Percentiles rank a stretch among this genome's conserved stretches.
Evolutionary conservation across 2,888 invertebrate genomes (phyloP).

Genomic region (Leptopterna dolabrata): DNA sequence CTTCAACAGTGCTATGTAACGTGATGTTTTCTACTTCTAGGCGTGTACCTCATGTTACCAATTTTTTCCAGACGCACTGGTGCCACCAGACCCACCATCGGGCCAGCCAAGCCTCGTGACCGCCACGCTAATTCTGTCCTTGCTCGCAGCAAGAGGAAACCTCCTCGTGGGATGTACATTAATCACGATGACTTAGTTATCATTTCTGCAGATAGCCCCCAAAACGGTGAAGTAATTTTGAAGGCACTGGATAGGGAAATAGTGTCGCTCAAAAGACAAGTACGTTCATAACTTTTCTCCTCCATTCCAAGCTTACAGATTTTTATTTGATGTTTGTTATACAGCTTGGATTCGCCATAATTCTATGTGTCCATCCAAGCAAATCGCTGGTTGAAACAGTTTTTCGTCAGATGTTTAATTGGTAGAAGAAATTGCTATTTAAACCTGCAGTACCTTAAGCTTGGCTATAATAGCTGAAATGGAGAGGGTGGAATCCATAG

Average conservation of each 20-base stretch:
- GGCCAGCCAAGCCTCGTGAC: conserved; percentile 70
- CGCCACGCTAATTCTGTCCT: conserved; percentile 66
- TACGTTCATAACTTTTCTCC: conserved; percentile 71
- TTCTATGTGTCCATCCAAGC: neutral
- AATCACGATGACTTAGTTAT: conserved; percentile 96
- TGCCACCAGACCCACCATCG: conserved; percentile 82
- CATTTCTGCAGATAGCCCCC: conserved; percentile 81
- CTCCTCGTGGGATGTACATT: conserved; percentile 97
- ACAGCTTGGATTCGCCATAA: neutral
- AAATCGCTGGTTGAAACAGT: neutral
- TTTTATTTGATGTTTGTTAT: neutral
- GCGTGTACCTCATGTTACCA: neutral
- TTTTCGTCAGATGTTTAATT: neutral
- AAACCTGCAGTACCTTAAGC: neutral
- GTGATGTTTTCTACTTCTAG: neutral
- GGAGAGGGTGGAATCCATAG: too few species aligned
- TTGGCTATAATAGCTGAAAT: too few species aligned
- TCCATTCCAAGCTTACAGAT: neutral
- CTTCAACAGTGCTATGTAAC: too few species aligned
- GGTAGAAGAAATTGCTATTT: neutral
- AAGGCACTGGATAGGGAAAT: conserved; percentile 94
- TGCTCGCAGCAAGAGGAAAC: conserved; percentile 76
- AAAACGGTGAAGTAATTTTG: conserved; percentile 84
- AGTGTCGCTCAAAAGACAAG: conserved; percentile 94
- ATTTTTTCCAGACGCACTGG: conserved; percentile 78